Evolutionary conservation across 2,113 vertebrate genomes (phyloP).

Genomic region (Dromaius novaehollandiae): DNA sequence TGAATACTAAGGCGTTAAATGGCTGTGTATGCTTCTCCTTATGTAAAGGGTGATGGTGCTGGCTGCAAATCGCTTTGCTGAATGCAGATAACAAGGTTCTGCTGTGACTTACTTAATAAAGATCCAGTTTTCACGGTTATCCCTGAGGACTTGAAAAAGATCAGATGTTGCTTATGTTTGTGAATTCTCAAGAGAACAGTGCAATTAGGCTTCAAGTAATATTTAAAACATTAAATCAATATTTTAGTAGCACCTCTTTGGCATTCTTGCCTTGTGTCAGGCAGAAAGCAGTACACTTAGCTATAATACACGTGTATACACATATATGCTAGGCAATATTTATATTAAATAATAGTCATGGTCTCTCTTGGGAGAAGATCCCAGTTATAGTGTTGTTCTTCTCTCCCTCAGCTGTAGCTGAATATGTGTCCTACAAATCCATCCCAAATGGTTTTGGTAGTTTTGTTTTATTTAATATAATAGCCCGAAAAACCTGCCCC

Average conservation of each 20-base stretch:
- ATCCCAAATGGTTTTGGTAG: background rate
- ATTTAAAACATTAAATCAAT: slow-evolving; percentile 1
- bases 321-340: background rate
- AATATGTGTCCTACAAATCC: background rate
- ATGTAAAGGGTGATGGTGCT: no score
- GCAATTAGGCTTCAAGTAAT: background rate
- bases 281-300: background rate
- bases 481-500: background rate
- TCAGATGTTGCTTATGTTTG: background rate
- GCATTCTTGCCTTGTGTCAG: background rate
- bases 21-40: background rate
- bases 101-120: slow-evolving; percentile 16
- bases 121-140: background rate
- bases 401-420: background rate
- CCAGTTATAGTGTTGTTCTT: background rate
- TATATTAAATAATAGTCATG: background rate
- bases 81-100: background rate
- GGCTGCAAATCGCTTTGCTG: background rate
- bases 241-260: background rate
- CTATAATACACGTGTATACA: background rate
- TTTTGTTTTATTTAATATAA: background rate
- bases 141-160: background rate
- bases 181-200: background rate
- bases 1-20: background rate
- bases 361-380: background rate